Evolutionary conservation across 2,888 invertebrate genomes (phyloP), one percentile per base, ranked within the genome.

Genomic region (Pegoplata infirma): DNA sequence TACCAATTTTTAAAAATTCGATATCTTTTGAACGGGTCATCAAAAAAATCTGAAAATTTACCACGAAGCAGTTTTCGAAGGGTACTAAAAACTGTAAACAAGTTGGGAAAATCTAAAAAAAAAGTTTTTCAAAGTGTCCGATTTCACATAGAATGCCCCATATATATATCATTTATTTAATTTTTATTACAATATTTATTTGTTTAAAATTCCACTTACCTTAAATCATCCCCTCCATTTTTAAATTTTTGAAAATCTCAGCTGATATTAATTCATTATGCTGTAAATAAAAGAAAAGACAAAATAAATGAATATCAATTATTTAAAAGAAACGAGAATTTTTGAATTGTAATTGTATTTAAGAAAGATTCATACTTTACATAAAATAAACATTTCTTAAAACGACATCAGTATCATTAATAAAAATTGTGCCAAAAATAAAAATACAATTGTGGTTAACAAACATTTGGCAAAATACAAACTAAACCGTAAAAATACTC

Each of bases 361-460:
- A 5, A 32, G 10, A n/a, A 44, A 23, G 58, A 40, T 8, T 17
- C 21, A 36, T 51, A 53, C 28, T 66, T 68, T 32, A 23, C 23
- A 58, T 58, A 58, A 21, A 58, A 58, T 17, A 8, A 14, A 28
- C 21, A 68, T 47, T 16, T 47, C 28, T 16, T 63, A 23, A 16
- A 36, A 36, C 5, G 28, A 32, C 55, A 55, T 56, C 32, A 23
- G 19, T 7, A 69, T 59, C 68, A 69, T 69, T 69, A 69, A 69
- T 53, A 69, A 69, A 23, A 40, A 7, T 47, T 16, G 12, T 25
- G 6, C n/a, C 36, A n/a, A 59, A 69, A 59, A 59, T 59, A 69
- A 69, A 68, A 17, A 63, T 63, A 59, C 51, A 59, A 44, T 69
- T 59, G 59, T 51, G 69, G 69, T 32, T 32, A 51, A 17, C 10